Evolutionary conservation across 2,797 vertebrate genomes (phyloP).

Genomic region (Serranus cabrilla): DNA sequence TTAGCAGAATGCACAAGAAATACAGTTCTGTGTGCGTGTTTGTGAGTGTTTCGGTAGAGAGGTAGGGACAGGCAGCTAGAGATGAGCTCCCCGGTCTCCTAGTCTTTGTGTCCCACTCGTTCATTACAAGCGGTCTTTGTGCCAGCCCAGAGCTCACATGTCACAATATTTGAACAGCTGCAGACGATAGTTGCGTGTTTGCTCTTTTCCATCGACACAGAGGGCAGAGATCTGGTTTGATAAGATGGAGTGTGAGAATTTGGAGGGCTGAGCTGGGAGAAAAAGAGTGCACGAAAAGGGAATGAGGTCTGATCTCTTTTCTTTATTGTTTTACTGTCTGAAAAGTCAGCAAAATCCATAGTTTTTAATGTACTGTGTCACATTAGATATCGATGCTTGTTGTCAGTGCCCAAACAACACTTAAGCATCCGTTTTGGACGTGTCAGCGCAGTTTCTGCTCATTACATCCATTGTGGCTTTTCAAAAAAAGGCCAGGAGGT

Average conservation of each 20-base stretch:
- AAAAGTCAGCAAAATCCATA: not conserved
- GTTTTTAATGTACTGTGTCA: not conserved
- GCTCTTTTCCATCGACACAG: slow-evolving; percentile 44
- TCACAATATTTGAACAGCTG: slow-evolving; percentile 86
- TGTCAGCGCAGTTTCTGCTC: no score
- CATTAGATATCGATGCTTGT: no score
- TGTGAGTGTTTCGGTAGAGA: slow-evolving; percentile 38
- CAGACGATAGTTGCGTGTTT: slow-evolving; percentile 66
- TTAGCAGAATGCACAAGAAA: slow-evolving; percentile 33
- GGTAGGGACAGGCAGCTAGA: slow-evolving; percentile 22
- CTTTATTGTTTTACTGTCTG: not conserved
- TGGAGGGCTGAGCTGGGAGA: slow-evolving; percentile 23
- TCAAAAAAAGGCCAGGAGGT: no score
- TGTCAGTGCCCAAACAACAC: no score
- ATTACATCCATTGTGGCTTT: no score
- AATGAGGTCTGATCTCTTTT: not conserved
- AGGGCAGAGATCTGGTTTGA: slow-evolving; percentile 59
- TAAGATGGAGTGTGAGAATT: slow-evolving; percentile 59
- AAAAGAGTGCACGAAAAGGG: not conserved
- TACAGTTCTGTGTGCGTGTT: slow-evolving; percentile 24
- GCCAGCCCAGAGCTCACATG: slow-evolving; percentile 77
- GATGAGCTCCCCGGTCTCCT: slow-evolving; percentile 61
- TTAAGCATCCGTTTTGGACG: no score
- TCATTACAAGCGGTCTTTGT: slow-evolving; percentile 80
- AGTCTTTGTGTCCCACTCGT: slow-evolving; percentile 66